Evolutionary conservation across 2,113 vertebrate genomes (phyloP).

Genomic region (Bos taurus): DNA sequence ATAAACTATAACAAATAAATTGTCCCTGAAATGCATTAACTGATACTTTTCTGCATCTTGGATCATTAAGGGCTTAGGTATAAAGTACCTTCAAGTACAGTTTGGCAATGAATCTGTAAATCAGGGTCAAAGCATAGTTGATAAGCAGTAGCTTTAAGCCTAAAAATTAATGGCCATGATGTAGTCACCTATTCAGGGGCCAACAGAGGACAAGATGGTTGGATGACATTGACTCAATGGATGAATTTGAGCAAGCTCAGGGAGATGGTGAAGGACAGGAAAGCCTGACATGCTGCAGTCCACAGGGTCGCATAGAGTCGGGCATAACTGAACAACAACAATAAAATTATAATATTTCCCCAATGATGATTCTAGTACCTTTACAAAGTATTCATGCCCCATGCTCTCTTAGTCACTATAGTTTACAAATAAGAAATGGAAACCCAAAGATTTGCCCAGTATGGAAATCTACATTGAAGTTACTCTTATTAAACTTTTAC

Average conservation of each 20-base stretch:
- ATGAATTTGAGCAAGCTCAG: not conserved
- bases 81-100: not conserved
- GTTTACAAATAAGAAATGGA: slow-evolving; percentile 8
- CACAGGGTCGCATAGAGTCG: not conserved
- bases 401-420: not conserved
- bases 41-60: not conserved
- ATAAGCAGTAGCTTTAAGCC: not conserved
- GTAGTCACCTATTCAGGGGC: not conserved
- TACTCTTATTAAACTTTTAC: not conserved
- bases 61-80: not conserved
- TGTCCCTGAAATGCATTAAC: not conserved
- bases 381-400: not conserved
- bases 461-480: not conserved
- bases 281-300: not conserved
- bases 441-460: not conserved
- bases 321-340: not conserved
- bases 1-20: not conserved
- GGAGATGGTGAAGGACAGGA: not conserved
- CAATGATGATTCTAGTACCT: not conserved
- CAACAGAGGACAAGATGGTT: not conserved
- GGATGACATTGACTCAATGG: not conserved
- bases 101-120: not conserved
- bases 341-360: not conserved
- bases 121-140: not conserved
- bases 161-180: not conserved